phyloP scores from a whole-genome alignment of 2,797 vertebrate genomes.

The Poeciliopsis infans region DNA sequence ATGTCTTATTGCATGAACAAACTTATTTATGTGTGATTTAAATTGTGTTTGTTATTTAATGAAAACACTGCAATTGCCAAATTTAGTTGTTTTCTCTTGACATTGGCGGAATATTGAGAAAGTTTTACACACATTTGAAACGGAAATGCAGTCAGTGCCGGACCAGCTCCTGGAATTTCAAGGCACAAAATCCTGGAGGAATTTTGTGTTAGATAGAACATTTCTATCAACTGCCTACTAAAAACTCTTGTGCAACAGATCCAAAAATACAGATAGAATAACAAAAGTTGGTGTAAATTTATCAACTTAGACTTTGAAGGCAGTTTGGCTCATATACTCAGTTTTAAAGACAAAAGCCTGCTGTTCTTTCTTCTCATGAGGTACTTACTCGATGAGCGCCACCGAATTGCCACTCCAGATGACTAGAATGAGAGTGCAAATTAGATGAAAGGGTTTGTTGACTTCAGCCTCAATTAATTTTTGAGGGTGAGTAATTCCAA shows the following conservation, averaged over 20 bases:
- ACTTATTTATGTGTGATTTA: too few species aligned
- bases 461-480: slow-evolving; percentile 44
- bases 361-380: slow-evolving; percentile 27
- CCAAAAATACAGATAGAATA: neutral
- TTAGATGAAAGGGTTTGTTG: slow-evolving; percentile 49
- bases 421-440: slow-evolving; percentile 49
- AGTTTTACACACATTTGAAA: too few species aligned
- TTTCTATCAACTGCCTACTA: neutral
- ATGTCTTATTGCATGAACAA: too few species aligned
- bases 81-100: too few species aligned
- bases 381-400: slow-evolving; percentile 34
- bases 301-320: neutral
- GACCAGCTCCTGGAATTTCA: neutral
- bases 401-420: slow-evolving; percentile 54
- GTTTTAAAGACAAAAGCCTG: slow-evolving; percentile 25
- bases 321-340: neutral
- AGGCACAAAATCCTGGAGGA: neutral
- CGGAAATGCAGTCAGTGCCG: neutral
- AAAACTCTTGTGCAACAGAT: neutral
- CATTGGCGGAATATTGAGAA: too few species aligned
- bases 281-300: neutral
- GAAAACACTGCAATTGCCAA: too few species aligned
- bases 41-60: too few species aligned
- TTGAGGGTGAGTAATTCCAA: slow-evolving; percentile 29
- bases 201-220: neutral